Percentiles rank a stretch among this genome's conserved stretches.
Conservation (phyloP, 2,888 invertebrate genomes). For the Lobophora halterata region DNA sequence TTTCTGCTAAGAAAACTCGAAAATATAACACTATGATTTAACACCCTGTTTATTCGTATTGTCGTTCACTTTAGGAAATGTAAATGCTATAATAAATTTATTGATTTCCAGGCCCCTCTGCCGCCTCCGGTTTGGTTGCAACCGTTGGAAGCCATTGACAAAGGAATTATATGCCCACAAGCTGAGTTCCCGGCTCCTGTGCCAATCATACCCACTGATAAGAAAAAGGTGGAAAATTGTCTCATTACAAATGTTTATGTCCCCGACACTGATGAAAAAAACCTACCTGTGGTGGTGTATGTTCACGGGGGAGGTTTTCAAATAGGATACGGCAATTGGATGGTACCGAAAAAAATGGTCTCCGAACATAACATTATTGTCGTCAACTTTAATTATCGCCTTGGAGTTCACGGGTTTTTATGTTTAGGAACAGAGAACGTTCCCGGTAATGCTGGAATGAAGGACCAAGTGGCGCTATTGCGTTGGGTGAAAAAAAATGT, state of each 20-base stretch:
- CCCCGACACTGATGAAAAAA: constrained; percentile 41
- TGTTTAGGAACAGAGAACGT: constrained; percentile 52
- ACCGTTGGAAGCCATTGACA: constrained; percentile 39
- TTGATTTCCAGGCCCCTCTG: constrained; percentile 40
- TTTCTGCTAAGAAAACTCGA: no score
- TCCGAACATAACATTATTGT: constrained; percentile 40
- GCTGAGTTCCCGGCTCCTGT: not conserved
- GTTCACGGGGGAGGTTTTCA: constrained; percentile 67
- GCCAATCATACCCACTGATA: not conserved
- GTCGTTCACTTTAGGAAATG: no score
- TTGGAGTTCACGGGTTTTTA: constrained; percentile 52
- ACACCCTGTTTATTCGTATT: no score
- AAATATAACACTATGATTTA: no score
- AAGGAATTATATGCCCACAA: constrained; percentile 42
- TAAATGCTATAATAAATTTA: constrained; percentile 2
- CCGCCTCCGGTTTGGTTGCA: constrained; percentile 42
- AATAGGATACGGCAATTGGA: constrained; percentile 46
- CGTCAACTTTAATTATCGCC: constrained; percentile 55
- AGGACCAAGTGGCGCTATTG: constrained; percentile 56
- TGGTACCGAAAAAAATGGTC: constrained; percentile 39
- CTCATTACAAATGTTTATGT: constrained; percentile 56
- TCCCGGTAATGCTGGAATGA: constrained; percentile 63
- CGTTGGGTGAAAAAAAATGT: constrained; percentile 55
- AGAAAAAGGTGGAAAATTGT: constrained; percentile 49
- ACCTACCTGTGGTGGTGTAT: constrained; percentile 58